Base-by-base conservation (phyloP, 2,113 vertebrate species). In the Heterochromis multidens region DNA sequence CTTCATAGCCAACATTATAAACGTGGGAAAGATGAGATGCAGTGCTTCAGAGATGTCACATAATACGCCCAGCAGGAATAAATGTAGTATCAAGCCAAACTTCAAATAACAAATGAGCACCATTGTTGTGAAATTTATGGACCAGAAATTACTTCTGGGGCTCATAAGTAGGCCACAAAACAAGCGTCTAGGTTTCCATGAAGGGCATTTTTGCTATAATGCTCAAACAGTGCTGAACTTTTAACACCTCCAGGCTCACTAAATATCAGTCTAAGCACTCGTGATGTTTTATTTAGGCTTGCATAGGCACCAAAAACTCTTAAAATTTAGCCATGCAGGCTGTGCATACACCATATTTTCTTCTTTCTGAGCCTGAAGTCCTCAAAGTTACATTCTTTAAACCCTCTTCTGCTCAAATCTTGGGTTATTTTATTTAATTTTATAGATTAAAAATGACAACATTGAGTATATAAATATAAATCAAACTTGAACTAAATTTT, bases 11-110 rank as follows among this genome's bases (percentile, higher is more conserved):
- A 31, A 85, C 6, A 60, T 67, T 76, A 81, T 16, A 56, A 56
- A 35, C 23, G 13, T 25, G 46, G 33, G 82, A 67, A 90, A 88
- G 88, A 77, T 90, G 92, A 92, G 86, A 83, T 79, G 87, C 21
- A 31, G 29, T 11, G 25, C 61, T 81, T 70, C 49, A 54, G 80
- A 77, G 65, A 23, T 27, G 81, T 86, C 85, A 92, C 57, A 78
- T 4, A 77, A 94, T 91, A 86, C 80, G 85, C 87, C 59, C 60
- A 70, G 25, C 7, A 52, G 86, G 70, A 70, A 91, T 81, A 79
- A 89, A 85, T 23, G 43, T 13, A 60, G 81, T 62, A 72, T 67
- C 5, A 60, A 63, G 33, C 46, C 80, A 83, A 86, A 81, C 83
- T 77, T 72, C 43, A 4, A 10, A 23, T 58, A 80, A 82, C 54